These are phyloP conservation scores for Tenebrosternarchus preto DNA, from an alignment of 2,113 vertebrate species.

Conservation along the genomic window DNA sequence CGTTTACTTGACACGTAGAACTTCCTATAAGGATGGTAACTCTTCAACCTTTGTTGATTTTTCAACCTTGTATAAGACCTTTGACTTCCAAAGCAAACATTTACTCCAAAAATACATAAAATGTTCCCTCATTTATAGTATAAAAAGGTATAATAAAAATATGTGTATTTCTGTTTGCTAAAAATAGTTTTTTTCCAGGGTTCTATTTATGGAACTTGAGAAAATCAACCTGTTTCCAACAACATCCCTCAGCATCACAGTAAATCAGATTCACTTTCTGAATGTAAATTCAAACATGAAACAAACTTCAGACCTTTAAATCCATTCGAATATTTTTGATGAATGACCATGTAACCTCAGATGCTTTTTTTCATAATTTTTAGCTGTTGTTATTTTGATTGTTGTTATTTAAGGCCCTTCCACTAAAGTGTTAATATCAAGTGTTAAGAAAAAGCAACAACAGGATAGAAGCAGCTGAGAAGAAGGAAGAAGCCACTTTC, in stretches of 20 bases:
- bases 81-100: slow-evolving; percentile 1
- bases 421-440: neutral
- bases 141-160: neutral
- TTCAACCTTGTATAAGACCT: neutral
- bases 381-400: no score
- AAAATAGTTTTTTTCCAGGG: no score
- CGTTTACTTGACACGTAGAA: neutral
- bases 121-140: neutral
- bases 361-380: no score
- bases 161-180: neutral
- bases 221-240: no score
- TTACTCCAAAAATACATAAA: neutral
- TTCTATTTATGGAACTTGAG: no score
- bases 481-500: slow-evolving; percentile 49
- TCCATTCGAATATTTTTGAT: no score
- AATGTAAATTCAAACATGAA: no score
- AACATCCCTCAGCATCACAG: neutral
- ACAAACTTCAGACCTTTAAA: no score
- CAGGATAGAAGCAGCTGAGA: slow-evolving; percentile 6
- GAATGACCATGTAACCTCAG: no score
- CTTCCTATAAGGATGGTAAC: neutral
- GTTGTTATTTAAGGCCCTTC: neutral
- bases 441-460: neutral
- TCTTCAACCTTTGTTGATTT: neutral
- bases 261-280: neutral